Conservation (phyloP, 2,113 vertebrate species). For the Elachura formosa region DNA sequence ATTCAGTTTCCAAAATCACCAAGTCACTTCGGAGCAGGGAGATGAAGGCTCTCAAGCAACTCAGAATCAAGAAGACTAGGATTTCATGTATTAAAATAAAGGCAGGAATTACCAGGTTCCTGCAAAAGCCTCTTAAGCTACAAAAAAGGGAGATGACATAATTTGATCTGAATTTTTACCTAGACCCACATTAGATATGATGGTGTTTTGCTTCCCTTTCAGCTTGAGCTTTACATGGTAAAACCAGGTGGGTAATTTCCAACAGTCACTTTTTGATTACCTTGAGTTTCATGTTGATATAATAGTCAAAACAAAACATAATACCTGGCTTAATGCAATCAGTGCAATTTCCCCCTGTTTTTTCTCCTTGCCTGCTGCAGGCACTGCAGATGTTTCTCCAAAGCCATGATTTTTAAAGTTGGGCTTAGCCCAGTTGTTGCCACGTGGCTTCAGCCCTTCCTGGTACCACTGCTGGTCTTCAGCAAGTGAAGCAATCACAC, state of each 20-base stretch:
- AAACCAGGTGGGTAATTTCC: background rate
- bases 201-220: background rate
- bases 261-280: background rate
- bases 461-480: background rate
- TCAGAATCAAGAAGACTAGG: background rate
- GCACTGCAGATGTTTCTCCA: background rate
- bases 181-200: background rate
- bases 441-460: background rate
- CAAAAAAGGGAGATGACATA: background rate
- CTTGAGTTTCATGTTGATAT: background rate
- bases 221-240: background rate
- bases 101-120: background rate
- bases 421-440: background rate
- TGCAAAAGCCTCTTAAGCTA: background rate
- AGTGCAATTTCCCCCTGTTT: background rate
- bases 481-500: background rate
- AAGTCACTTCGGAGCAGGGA: background rate
- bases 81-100: background rate
- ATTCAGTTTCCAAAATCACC: background rate
- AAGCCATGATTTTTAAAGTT: background rate
- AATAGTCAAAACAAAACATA: background rate
- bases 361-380: background rate
- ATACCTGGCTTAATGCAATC: background rate
- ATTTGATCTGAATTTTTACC: background rate
- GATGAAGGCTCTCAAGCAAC: background rate